Percentiles rank a stretch among this genome's conserved stretches.
Conservation (phyloP, 2,113 vertebrate species). For the Chamaetylas fuelleborni region DNA sequence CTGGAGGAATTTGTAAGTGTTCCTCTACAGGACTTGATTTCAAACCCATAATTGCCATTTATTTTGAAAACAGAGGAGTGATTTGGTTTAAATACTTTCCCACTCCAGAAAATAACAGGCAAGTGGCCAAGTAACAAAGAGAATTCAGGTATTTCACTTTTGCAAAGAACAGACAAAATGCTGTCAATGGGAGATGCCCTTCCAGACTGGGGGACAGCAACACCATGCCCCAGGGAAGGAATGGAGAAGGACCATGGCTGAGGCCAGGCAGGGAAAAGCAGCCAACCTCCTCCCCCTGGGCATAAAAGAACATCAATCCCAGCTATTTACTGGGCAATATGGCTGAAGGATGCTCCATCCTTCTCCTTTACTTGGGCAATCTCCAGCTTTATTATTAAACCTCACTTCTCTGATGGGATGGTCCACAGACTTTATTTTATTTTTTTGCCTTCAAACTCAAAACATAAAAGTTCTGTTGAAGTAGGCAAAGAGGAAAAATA, state of each 20-base stretch:
- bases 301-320: background rate
- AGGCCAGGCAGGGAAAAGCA: background rate
- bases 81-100: background rate
- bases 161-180: background rate
- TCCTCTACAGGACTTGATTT: background rate
- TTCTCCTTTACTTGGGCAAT: background rate
- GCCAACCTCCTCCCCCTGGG: background rate
- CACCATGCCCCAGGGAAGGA: background rate
- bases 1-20: background rate
- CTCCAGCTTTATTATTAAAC: background rate
- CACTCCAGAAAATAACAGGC: background rate
- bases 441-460: background rate
- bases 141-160: background rate
- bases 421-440: background rate
- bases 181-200: background rate
- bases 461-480: background rate
- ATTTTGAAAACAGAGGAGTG: background rate
- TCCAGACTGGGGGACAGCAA: fast-evolving
- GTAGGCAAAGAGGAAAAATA: background rate
- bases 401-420: background rate
- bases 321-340: background rate
- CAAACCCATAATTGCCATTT: background rate
- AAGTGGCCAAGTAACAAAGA: background rate
- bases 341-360: background rate
- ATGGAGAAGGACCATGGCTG: background rate